Base-by-base conservation (phyloP, 1,140 invertebrate species). In the Triops cancriformis region DNA sequence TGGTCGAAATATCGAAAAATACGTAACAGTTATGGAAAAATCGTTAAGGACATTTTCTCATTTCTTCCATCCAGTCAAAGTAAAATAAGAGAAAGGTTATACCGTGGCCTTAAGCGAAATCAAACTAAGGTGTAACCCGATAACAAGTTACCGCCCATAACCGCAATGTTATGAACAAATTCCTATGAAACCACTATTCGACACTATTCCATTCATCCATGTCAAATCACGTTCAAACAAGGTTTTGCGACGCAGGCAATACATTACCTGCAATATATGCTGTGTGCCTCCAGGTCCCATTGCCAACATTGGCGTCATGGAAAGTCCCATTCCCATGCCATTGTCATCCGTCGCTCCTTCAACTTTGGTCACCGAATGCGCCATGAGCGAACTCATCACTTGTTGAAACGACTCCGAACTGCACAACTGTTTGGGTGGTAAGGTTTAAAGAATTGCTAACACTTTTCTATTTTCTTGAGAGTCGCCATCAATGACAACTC, bases 211-310 rank as follows among this genome's bases (percentile, higher is more conserved):
- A 37, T 37, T 37, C 7, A 37, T 37, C 31, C 7, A 2, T 7
- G 2, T 37, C 31, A 37, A 2, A 7, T 37, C 7, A 4, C 2
- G 31, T 37, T 37, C 31, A 37, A 37, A 2, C 31, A 37, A 37
- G 7, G 31, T 37, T 7, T 37, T 37, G 7, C 7, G 7, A 37
- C 2, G 7, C 31, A 37, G 31, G 31, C 2, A 37, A 23, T 72
- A 43, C 72, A 41, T 28, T 73, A 78, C 77, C 77, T 78, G 77
- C 73, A 78, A 73, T 26, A 78, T 78, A 43, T 78, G 75, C 75
- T 76, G 77, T 12, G 77, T 78, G 11, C 77, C 77, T 41, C 74
- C 74, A 14, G 77, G 77, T 41, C 77, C 77, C 42, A 78, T 42
- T 10, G 77, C 77, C 37, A 78, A 26, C 14, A 78, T 73, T n/a